Percentiles rank a stretch among this genome's conserved stretches.
Conservation (phyloP, 2,888 invertebrate genomes). For the Neoitamus cyanurus region DNA sequence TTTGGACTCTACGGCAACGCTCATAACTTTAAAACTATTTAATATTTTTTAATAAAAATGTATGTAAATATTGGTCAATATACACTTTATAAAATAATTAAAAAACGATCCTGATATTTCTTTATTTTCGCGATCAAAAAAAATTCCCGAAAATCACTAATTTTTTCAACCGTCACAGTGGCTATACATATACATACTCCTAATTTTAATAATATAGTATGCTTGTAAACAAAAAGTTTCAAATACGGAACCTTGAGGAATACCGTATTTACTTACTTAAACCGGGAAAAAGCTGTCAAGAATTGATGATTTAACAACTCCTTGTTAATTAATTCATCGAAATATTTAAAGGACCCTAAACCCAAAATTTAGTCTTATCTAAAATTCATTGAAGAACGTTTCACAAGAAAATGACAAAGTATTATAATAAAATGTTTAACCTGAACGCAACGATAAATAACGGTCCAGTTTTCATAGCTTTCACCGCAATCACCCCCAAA, state of each 20-base stretch:
- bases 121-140: too few species aligned
- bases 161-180: too few species aligned
- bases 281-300: background rate
- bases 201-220: too few species aligned
- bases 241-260: background rate
- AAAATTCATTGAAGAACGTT: background rate
- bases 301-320: background rate
- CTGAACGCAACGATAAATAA: background rate
- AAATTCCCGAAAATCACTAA: too few species aligned
- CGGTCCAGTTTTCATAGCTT: background rate
- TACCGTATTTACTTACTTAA: background rate
- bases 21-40: too few species aligned
- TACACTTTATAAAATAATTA: too few species aligned
- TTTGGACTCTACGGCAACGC: too few species aligned
- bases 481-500: background rate
- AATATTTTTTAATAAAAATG: too few species aligned
- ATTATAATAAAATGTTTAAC: background rate
- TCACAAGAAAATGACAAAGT: background rate
- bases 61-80: too few species aligned
- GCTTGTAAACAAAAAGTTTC: background rate
- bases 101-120: too few species aligned
- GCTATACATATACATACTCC: too few species aligned
- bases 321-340: background rate
- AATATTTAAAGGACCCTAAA: background rate
- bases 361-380: background rate